Percentiles rank a stretch among this genome's conserved stretches.
Conservation (phyloP, 2,888 invertebrate species). For the Ochropacha duplaris region DNA sequence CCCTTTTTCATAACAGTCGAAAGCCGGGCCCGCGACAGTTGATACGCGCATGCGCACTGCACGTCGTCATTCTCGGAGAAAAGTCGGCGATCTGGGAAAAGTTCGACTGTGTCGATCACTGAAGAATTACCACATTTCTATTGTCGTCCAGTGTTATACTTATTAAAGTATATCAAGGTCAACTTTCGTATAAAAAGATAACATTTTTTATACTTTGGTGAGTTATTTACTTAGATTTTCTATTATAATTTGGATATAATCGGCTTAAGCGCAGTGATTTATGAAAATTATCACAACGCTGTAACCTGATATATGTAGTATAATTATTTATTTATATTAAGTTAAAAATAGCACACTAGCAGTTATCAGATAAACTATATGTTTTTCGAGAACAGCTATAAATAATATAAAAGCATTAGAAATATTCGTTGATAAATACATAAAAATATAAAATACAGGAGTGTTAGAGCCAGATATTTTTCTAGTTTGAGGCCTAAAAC, state of each 20-base stretch:
- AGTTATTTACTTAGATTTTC: neutral
- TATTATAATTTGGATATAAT: neutral
- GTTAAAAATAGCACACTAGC: too few species aligned
- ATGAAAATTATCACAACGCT: too few species aligned
- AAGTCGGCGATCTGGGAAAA: slow-evolving; percentile 26
- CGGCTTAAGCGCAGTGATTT: neutral
- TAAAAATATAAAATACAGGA: too few species aligned
- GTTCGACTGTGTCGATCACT: neutral
- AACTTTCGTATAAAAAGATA: neutral
- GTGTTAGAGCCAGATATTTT: too few species aligned
- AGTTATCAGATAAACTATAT: too few species aligned
- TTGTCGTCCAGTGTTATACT: neutral
- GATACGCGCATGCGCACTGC: slow-evolving; percentile 25
- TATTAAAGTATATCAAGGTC: neutral
- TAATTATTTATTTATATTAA: too few species aligned
- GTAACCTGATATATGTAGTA: too few species aligned
- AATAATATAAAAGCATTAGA: too few species aligned
- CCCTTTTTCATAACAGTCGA: slow-evolving; percentile 69
- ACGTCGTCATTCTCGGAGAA: slow-evolving; percentile 21
- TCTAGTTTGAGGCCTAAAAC: too few species aligned
- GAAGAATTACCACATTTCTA: neutral
- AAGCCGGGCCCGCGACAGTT: slow-evolving; percentile 32
- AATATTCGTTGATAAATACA: too few species aligned
- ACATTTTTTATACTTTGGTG: neutral
- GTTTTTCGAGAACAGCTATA: too few species aligned